Conservation (phyloP, 2,797 vertebrate species). For the Pitangus sulphuratus region DNA sequence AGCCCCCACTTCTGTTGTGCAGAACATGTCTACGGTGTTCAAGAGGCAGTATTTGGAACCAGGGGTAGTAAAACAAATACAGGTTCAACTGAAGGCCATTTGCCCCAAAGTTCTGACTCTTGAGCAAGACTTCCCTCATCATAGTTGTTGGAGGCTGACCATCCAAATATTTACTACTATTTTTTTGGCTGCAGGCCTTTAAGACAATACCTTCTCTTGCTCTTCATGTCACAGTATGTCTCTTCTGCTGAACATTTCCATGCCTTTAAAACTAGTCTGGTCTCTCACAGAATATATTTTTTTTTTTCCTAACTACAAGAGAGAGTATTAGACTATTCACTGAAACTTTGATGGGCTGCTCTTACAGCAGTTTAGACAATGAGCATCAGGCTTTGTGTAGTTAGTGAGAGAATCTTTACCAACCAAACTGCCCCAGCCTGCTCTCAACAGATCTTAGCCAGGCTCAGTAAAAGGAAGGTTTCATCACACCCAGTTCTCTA, state of each 20-base stretch:
- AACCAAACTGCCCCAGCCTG: neutral
- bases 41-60: neutral
- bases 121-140: neutral
- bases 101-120: neutral
- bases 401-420: neutral
- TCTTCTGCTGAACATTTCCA: neutral
- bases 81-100: neutral
- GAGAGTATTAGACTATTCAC: neutral
- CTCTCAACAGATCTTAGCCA: neutral
- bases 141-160: neutral
- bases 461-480: neutral
- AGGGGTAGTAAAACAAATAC: neutral
- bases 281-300: neutral
- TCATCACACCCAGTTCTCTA: neutral
- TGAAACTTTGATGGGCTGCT: neutral
- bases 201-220: neutral
- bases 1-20: fast-evolving
- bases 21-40: fast-evolving
- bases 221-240: neutral
- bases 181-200: neutral
- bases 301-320: neutral
- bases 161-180: neutral
- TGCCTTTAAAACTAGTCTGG: neutral
- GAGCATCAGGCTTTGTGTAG: neutral
- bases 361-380: fast-evolving